phyloP scores from a whole-genome alignment of 2,797 vertebrate species.

The Microchirus variegatus region DNA sequence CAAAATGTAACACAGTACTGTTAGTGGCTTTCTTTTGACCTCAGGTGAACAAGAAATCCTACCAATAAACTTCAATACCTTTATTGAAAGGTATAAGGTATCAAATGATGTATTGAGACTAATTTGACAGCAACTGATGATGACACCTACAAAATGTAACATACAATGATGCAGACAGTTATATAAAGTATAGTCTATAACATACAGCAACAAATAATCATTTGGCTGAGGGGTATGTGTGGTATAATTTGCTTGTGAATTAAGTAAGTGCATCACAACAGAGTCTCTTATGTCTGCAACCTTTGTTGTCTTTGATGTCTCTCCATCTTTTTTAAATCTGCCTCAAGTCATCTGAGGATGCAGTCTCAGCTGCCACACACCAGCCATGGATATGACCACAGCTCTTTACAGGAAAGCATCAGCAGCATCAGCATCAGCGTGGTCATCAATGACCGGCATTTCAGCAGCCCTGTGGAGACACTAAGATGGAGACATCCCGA shows the following conservation, averaged over 20 bases:
- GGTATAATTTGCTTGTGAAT: not conserved
- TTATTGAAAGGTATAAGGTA: not conserved
- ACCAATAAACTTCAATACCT: not conserved
- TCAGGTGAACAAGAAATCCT: not conserved
- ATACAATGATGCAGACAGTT: constrained; percentile 1
- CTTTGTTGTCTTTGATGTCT: not conserved
- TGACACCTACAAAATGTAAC: not conserved
- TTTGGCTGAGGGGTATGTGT: too few relatives aligned
- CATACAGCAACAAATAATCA: too few relatives aligned
- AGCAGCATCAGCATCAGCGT: not conserved
- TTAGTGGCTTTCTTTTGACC: not conserved
- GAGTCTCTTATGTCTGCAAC: not conserved
- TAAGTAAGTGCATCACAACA: not conserved
- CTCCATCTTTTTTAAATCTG: not conserved
- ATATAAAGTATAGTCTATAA: not conserved
- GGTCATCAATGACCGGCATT: constrained; percentile 21
- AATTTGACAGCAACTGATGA: not conserved
- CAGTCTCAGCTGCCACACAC: constrained; percentile 7
- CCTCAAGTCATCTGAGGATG: constrained; percentile 26
- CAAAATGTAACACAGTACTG: not conserved
- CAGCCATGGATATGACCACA: constrained; percentile 21
- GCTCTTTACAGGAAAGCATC: constrained; percentile 12
- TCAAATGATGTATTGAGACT: not conserved
- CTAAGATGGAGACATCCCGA: constrained; percentile 27
- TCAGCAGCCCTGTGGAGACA: constrained; percentile 11